A percentile compares a stretch with the other conserved stretches of the same genome.
These are phyloP conservation scores for Aspidoscelis tigris DNA, from an alignment of 2,113 vertebrate species.

Conservation along the genomic window DNA sequence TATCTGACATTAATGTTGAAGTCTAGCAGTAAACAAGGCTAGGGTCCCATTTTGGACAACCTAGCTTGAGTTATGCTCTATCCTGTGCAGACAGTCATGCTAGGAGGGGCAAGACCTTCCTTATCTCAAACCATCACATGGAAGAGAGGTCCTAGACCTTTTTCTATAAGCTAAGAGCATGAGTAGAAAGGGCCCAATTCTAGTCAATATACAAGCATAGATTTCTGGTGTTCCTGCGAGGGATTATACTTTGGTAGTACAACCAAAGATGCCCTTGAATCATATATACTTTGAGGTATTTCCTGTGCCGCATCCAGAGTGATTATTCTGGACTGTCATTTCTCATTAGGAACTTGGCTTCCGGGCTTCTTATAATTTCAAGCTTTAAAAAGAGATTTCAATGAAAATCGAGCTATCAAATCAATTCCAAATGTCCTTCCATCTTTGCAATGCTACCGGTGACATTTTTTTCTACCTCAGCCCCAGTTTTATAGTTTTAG, in stretches of 20 bases:
- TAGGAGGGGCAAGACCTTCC: no score
- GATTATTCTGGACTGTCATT: slow-evolving; percentile 69
- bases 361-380: slow-evolving; percentile 66
- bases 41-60: no score
- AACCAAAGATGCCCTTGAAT: slow-evolving; percentile 35
- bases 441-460: slow-evolving; percentile 52
- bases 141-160: no score
- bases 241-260: slow-evolving; percentile 36
- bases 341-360: slow-evolving; percentile 67
- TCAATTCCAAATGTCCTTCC: slow-evolving; percentile 66
- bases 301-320: slow-evolving; percentile 49
- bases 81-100: no score
- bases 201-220: no score
- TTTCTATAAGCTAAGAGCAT: no score
- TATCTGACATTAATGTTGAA: no score
- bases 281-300: slow-evolving; percentile 56
- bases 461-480: slow-evolving; percentile 45
- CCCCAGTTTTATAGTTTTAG: slow-evolving; percentile 77
- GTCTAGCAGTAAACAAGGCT: no score
- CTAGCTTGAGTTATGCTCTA: no score
- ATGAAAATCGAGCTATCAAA: slow-evolving; percentile 75
- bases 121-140: no score
- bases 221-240: background rate
- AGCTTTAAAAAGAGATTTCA: slow-evolving; percentile 71
- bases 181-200: no score